Percentiles rank a stretch among this genome's conserved stretches.
Conservation (phyloP, 1,140 invertebrate species). For the Drosophila kohkoa region DNA sequence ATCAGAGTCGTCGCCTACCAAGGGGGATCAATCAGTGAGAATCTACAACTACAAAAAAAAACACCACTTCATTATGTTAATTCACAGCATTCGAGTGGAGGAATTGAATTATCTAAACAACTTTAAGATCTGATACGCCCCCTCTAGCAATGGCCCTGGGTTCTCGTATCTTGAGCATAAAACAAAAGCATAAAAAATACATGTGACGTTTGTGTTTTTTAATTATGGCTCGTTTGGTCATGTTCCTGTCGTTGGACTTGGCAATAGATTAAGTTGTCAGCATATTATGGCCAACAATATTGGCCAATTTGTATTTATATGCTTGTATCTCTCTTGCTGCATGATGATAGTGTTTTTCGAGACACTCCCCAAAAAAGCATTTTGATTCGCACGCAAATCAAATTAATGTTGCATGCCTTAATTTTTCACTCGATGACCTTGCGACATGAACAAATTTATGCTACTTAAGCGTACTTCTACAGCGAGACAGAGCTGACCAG, state of each 20-base stretch:
- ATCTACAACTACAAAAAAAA: conserved; percentile 2
- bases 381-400: conserved; percentile 78
- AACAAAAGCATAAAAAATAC: conserved; percentile 44
- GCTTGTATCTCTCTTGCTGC: conserved; percentile 7
- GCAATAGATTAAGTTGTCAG: conserved; percentile 73
- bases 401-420: conserved; percentile 79
- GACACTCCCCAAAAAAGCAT: conserved; percentile 41
- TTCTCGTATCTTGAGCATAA: conserved; percentile 20
- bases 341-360: not conserved
- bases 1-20: conserved; percentile 25
- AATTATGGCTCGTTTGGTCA: conserved; percentile 68
- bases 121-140: conserved; percentile 6
- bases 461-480: conserved; percentile 34
- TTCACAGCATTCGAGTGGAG: not conserved
- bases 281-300: conserved; percentile 55
- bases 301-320: conserved; percentile 64
- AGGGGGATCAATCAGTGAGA: conserved; percentile 3
- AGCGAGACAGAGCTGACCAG: conserved; percentile 7
- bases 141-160: conserved; percentile 22
- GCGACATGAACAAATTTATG: conserved; percentile 73
- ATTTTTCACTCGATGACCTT: conserved; percentile 70
- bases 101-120: conserved; percentile 4
- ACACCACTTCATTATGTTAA: not conserved
- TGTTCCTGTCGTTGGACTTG: conserved; percentile 65
- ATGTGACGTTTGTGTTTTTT: conserved; percentile 75